Evolutionary conservation across 2,113 vertebrate genomes (phyloP), one percentile per base, ranked within the genome.

Genomic region (Myotis davidii): DNA sequence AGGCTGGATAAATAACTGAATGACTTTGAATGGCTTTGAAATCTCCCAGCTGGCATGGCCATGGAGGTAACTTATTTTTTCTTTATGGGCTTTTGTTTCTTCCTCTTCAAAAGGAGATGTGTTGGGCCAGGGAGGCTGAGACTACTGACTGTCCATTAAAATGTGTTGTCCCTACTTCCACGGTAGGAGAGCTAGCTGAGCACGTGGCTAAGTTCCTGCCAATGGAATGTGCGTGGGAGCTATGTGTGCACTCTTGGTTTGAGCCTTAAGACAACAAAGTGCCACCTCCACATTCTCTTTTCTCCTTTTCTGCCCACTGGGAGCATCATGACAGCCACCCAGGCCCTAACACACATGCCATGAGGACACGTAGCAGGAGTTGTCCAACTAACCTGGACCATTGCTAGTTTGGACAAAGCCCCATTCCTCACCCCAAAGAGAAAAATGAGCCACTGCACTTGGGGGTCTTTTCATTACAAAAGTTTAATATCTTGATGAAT

Each of bases 311-410:
- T 83, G 32, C 21, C 73, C 77, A 29, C 32, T 72, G 23, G 16
- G 29, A 34, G 20, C 37, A 65, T 34, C 27, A 4, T 9, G 5
- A 59, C 32, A 84, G 42, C 32, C 81, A 89, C 65, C 9, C 32
- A 78, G 1, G 4, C 32, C 81, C 20, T 12, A 34, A n/a, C n/a
- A 6, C 6, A 4, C 12, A 78, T 27, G 39, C 21, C 52, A 5
- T 4, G 6, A 2, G 0, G 48, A 42, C 5, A 17, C 9, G 9
- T 34, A 37, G 1, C 32, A 29, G 0, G 13, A 23, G 7, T 16
- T 64, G 34, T 1, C 25, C 34, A n/a, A 17, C 17, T 21, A 82
- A 32, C 45, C 78, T 59, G 5, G 32, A 27, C 17, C 54, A 20
- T 56, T 21, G 0, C 12, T 48, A 59, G 17, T 23, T 17, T 61